Conservation (phyloP, 2,113 vertebrate genomes). For the Microcebus griseorufus region DNA sequence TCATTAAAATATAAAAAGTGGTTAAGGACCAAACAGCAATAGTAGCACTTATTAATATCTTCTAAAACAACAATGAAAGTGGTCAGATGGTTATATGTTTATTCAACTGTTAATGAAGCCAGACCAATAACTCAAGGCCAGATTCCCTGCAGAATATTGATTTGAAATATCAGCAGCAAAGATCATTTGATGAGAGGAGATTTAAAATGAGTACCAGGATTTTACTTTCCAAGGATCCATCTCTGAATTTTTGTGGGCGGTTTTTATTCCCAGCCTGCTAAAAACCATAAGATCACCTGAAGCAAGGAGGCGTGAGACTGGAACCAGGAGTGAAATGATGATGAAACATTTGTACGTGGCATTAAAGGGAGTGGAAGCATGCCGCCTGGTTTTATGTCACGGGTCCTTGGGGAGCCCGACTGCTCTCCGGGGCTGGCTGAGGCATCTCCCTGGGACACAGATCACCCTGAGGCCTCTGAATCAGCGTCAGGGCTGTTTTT, state of each 20-base stretch:
- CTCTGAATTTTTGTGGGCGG: slow-evolving; percentile 31
- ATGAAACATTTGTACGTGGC: background rate
- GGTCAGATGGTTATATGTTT: background rate
- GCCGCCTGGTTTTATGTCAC: background rate
- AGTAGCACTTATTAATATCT: slow-evolving; percentile 3
- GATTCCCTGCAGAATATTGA: slow-evolving; percentile 12
- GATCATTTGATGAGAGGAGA: background rate
- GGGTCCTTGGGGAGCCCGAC: rapidly evolving
- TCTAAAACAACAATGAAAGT: slow-evolving; percentile 57
- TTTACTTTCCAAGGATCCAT: slow-evolving; percentile 51
- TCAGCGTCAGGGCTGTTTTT: slow-evolving; percentile 38
- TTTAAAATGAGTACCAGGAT: slow-evolving; percentile 7
- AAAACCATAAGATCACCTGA: background rate
- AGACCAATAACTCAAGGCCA: slow-evolving; percentile 42
- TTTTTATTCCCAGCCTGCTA: slow-evolving; percentile 28
- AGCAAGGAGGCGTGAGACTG: background rate
- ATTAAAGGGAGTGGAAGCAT: background rate
- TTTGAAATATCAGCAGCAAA: slow-evolving; percentile 34
- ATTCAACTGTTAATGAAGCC: slow-evolving; percentile 59
- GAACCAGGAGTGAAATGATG: background rate
- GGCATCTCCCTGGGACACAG: background rate
- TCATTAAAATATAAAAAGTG: slow-evolving; percentile 52
- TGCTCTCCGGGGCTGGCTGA: background rate
- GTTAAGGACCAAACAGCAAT: slow-evolving; percentile 35
- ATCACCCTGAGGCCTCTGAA: background rate